Evolutionary conservation across 2,113 vertebrate genomes (phyloP), one percentile per base, ranked within the genome.

Genomic region (Motacilla tschutschensis): DNA sequence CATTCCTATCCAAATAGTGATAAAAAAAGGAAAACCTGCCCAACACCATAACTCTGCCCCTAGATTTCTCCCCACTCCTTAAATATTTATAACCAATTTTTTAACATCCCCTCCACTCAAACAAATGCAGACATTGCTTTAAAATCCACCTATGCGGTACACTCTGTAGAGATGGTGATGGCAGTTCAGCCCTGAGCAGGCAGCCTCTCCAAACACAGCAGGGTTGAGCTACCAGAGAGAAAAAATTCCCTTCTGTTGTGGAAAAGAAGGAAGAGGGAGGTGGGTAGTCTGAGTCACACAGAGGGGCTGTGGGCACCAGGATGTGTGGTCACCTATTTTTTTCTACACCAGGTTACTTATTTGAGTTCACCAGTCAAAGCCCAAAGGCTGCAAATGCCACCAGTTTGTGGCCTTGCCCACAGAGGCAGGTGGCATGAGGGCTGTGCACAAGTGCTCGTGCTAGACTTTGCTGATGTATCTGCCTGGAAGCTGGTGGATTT

Each of bases 191-290:
- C 35, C 63, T 47, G 24, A 87, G 60, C 54, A 55, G 47, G 29
- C 53, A 85, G 18, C 3, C 4, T 70, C n/a, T 43, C 20, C 25
- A 54, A 47, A 31, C 59, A 77, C 40, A 77, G 76, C 5, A 2
- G 21, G 19, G 35, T 18, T 0, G 0, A 3, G 2, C n/a, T 33
- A 44, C 10, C 20, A 46, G 50, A 60, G 0, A 41, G 1, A 24
- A 87, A 80, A 51, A 38, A 57, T 43, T 69, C 28, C 12, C 5
- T 5, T 28, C 19, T 2, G 0, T 41, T 50, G 8, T 72, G 40
- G 53, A 71, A 85, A 22, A 48, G 16, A 29, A 63, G 21, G 48
- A 83, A 85, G 41, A 77, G 25, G 24, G 11, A 82, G 5, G 12
- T 14, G 14, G 2, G 17, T 10, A 38, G 26, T 25, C 8, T 1